Evolutionary conservation across 2,113 vertebrate species (phyloP).

Genomic region (Falco punctatus): DNA sequence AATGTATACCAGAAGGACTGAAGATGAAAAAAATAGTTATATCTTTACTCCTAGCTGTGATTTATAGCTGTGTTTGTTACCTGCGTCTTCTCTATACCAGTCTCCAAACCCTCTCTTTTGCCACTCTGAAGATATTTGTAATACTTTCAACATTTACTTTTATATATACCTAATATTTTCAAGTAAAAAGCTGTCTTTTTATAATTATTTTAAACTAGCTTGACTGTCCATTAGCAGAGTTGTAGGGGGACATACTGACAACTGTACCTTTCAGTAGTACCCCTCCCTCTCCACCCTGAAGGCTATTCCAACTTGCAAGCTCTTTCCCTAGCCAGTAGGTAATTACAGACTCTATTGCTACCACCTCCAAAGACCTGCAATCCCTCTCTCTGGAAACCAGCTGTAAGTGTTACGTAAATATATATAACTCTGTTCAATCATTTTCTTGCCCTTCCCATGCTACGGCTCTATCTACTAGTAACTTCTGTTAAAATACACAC

Average conservation of each 20-base stretch:
- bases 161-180: neutral
- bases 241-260: neutral
- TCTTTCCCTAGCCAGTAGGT: neutral
- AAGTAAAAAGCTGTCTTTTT: neutral
- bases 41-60: neutral
- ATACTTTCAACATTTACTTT: neutral
- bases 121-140: neutral
- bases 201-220: neutral
- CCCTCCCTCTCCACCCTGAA: neutral
- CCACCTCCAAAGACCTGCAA: neutral
- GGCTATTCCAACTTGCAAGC: neutral
- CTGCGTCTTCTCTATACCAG: neutral
- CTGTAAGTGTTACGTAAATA: neutral
- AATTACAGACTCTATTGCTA: neutral
- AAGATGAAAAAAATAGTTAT: neutral
- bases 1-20: no score
- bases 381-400: neutral
- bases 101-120: neutral
- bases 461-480: neutral
- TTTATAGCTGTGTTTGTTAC: neutral
- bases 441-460: neutral
- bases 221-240: neutral
- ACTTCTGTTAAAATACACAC: neutral
- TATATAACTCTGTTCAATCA: neutral
- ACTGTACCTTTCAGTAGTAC: rapidly evolving